Base-by-base conservation (phyloP, 2,797 vertebrate genomes). In the Nannoperca obscura region DNA sequence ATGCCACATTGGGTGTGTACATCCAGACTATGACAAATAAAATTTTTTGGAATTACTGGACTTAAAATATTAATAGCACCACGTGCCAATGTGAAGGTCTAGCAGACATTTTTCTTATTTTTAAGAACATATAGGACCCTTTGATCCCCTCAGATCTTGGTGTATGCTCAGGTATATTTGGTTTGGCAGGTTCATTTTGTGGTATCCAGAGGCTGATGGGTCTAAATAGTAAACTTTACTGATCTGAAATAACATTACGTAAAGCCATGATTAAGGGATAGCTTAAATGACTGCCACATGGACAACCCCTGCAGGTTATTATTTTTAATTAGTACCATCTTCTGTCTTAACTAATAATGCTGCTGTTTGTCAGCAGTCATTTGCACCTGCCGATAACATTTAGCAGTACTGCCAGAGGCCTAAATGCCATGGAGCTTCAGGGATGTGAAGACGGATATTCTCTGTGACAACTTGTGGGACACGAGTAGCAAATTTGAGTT, bases 321-420 rank as follows among this genome's bases (percentile, higher is more conserved):
- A 36, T 65, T 58, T 85, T 68, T 74, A 76, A 87, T 86, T 66
- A 83, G 34, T 54, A 1, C 27, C 49, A 49, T 65, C 64, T 60
- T 65, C 55, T 76, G 66, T 40, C n/a, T 46, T 24, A 49, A 67
- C 32, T 20, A 12, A 71, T 71, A 81, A 74, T 10, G 0, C 55
- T 17, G 61, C 46, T 54, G 40, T 70, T 83, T 71, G 57, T 73
- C 65, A 75, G 44, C 74, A 78, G 47, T 20, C 12, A 1, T 83
- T 78, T 77, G 52, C 46, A 74, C 57, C 42, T 74, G 76, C 75
- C 47, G 11, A 53, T 82, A 85, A 71, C 19, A 74, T 74, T 84
- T 75, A 73, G 30, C 60, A 14, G 36, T 7, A 6, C 61, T 54
- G 50, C 44, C n/a, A 7, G 17, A 74, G 53, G 70, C 38, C 22